A percentile compares a stretch with the other conserved stretches of the same genome.
Conservation (phyloP, 2,113 vertebrate genomes). For the Ammospiza caudacuta region DNA sequence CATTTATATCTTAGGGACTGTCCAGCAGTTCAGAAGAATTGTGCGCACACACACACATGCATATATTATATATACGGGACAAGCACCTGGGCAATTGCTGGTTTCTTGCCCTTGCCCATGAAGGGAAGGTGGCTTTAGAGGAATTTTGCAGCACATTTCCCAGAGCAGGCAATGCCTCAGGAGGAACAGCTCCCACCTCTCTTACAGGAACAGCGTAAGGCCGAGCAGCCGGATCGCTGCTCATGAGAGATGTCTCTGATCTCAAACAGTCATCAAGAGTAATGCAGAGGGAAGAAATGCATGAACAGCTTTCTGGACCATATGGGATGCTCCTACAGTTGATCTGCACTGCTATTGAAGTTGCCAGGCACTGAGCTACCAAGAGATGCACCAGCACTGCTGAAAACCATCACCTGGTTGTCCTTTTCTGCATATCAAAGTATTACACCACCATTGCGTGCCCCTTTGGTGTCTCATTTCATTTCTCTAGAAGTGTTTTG, state of each 20-base stretch:
- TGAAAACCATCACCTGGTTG: constrained; percentile 14
- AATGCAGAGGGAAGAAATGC: not conserved
- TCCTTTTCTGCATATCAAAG: not conserved
- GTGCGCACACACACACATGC: fast-evolving
- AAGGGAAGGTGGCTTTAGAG: not conserved
- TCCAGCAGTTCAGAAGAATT: not conserved
- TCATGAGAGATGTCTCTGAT: not conserved
- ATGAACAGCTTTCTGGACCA: constrained; percentile 25
- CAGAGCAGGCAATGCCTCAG: not conserved
- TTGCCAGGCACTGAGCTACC: constrained; percentile 44
- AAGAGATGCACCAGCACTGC: not conserved
- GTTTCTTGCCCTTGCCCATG: not conserved
- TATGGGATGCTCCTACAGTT: constrained; percentile 17
- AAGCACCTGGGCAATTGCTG: not conserved
- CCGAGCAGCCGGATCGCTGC: not conserved
- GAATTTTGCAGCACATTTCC: not conserved
- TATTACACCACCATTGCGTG: not conserved
- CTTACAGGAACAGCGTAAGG: not conserved
- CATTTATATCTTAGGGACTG: not conserved
- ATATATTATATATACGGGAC: fast-evolving
- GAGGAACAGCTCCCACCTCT: not conserved
- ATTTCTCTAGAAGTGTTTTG: not conserved
- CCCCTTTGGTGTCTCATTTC: not conserved
- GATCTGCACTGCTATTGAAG: not conserved
- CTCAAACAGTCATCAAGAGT: not conserved